Base-by-base conservation (phyloP, 2,797 vertebrate species). In the Danio tinwini region DNA sequence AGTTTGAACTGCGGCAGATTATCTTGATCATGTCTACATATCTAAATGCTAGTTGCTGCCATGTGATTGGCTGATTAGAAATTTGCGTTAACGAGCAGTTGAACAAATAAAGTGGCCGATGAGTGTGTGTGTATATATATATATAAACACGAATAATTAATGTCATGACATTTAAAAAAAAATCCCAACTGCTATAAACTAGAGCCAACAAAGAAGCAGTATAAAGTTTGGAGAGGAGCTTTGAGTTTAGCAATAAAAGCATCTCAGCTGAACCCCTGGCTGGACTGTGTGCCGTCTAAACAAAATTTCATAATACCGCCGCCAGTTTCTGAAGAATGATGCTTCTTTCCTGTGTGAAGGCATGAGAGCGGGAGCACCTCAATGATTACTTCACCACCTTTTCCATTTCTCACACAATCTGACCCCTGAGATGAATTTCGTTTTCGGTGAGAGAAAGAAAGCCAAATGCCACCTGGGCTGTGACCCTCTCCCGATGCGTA, bases 401-500 rank as follows among this genome's bases (percentile, higher is more conserved):
- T 80, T 74, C 78, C 44, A 59, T 65, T 67, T 52, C 39, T 63
- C 79, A 58, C 39, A 37, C 69, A 81, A 56, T 82, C 69, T 75
- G 68, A 68, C 74, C 71, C 56, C n/a, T 45, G 74, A 84, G 79
- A 78, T 78, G 75, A 84, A 78, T 84, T 69, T 74, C 6, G 45
- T 59, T 74, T 67, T 68, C 61, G 47, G 56, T 37, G 58, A 78
- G 71, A 74, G 67, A 82, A 72, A 71, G 53, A 76, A 78, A 84
- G 62, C 56, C 67, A 85, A 85, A 85, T 82, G 82, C 72, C 84
- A 85, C 14, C 62, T 63, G 55, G 76, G 67, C 77, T 70, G 49
- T 70, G 68, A 82, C 80, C 83, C 77, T 72, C 68, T 72, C 71
- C 73, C 29, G 8, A 45, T 50, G 71, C 45, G 64, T 65, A 83